Evolutionary conservation across 2,888 invertebrate species (phyloP).

Genomic region (Melinaea marsaeus): DNA sequence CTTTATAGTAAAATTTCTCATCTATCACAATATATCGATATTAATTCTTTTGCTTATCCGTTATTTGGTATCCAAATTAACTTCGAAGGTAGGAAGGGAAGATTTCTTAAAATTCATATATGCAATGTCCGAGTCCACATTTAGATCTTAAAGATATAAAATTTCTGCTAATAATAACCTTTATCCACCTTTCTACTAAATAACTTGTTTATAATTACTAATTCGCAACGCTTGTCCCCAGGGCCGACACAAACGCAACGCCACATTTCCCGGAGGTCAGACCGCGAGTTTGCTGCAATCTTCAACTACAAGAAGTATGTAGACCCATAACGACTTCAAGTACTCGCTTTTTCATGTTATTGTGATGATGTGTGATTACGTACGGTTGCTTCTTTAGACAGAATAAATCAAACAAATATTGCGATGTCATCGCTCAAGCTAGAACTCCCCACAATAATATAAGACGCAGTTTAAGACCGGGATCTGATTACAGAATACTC

Average conservation of each 20-base stretch:
- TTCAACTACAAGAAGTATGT: slow-evolving; percentile 80
- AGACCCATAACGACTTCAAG: neutral
- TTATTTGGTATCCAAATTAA: no score
- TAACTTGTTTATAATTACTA: slow-evolving; percentile 13
- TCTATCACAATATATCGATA: no score
- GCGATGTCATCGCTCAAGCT: no score
- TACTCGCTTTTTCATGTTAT: neutral
- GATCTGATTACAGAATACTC: slow-evolving; percentile 60
- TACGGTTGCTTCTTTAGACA: no score
- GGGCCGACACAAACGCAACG: slow-evolving; percentile 88
- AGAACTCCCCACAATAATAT: slow-evolving; percentile 7
- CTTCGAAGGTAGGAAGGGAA: no score
- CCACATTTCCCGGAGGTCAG: slow-evolving; percentile 87
- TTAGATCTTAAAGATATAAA: slow-evolving; percentile 1
- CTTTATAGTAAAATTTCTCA: no score
- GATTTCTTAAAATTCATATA: no score
- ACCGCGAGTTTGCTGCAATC: slow-evolving; percentile 80
- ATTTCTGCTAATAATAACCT: neutral
- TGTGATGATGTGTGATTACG: no score
- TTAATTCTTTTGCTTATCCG: no score
- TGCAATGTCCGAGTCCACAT: neutral
- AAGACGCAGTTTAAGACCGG: slow-evolving; percentile 17
- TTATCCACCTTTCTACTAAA: slow-evolving; percentile 5
- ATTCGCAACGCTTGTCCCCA: slow-evolving; percentile 50
- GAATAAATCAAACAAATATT: no score